Evolutionary conservation across 2,113 vertebrate genomes (phyloP).

Genomic region (Chaetodon trifascialis): DNA sequence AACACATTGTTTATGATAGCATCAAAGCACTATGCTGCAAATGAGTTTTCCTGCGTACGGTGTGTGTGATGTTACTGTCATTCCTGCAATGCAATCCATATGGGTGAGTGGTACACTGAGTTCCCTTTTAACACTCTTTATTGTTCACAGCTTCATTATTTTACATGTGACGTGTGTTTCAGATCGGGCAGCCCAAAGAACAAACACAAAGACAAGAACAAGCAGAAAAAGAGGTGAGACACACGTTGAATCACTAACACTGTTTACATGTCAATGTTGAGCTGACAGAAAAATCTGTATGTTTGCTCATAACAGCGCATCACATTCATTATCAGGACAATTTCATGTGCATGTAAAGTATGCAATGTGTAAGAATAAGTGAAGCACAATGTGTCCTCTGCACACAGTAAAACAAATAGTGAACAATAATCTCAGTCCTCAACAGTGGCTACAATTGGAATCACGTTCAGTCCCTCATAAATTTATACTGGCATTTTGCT

Average conservation of each 20-base stretch:
- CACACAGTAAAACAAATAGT: constrained; percentile 36
- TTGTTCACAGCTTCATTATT: constrained; percentile 25
- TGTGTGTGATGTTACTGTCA: constrained; percentile 15
- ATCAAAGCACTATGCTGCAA: neutral
- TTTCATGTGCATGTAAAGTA: neutral
- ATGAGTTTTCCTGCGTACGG: neutral
- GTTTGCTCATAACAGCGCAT: neutral
- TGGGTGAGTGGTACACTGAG: constrained; percentile 23
- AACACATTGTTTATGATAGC: neutral
- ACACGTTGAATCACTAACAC: neutral
- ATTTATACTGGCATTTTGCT: constrained; percentile 67
- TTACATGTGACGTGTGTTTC: constrained; percentile 56
- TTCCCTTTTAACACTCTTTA: constrained; percentile 28
- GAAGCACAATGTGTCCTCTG: neutral
- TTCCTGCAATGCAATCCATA: constrained; percentile 46
- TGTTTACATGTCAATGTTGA: constrained; percentile 15
- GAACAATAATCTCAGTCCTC: neutral
- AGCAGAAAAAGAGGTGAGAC: constrained; percentile 94
- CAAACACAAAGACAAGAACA: constrained; percentile 98
- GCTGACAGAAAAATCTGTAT: neutral
- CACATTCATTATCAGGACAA: constrained; percentile 1
- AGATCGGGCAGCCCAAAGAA: constrained; percentile 95
- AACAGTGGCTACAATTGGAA: constrained; percentile 14
- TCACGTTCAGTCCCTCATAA: constrained; percentile 52
- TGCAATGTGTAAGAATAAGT: neutral